These are phyloP conservation scores for Alauda arvensis DNA, from an alignment of 2,797 vertebrate genomes.

Conservation along the genomic window DNA sequence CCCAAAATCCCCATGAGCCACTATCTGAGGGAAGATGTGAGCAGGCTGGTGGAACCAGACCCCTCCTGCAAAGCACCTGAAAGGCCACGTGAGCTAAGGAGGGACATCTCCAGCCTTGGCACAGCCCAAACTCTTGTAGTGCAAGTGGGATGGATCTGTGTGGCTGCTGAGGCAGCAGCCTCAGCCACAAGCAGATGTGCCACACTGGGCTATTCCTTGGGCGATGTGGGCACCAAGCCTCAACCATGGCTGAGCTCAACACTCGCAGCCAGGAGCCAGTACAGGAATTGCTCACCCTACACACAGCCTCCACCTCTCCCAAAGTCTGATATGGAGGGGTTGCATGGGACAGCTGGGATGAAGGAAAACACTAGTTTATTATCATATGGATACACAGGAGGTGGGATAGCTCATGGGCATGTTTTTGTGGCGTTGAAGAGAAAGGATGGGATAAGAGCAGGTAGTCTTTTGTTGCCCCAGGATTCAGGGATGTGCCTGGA, in stretches of 20 bases:
- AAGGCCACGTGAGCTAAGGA: not conserved
- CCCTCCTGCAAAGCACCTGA: not conserved
- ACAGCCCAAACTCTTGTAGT: not conserved
- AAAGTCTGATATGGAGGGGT: not conserved
- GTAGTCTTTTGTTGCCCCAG: not conserved
- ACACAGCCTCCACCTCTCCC: fast-evolving
- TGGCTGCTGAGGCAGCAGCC: not conserved
- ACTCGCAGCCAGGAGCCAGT: fast-evolving
- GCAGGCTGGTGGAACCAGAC: not conserved
- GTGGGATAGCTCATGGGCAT: fast-evolving
- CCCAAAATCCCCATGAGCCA: not conserved
- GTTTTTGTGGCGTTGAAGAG: not conserved
- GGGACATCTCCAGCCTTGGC: not conserved
- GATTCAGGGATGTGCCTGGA: not conserved
- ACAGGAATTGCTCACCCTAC: fast-evolving
- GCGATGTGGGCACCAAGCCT: not conserved
- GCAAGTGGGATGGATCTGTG: not conserved
- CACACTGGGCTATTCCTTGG: not conserved
- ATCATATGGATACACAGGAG: not conserved
- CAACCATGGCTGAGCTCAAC: not conserved
- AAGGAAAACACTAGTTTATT: not conserved
- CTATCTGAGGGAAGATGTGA: not conserved
- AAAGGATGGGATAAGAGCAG: not conserved
- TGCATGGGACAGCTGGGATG: not conserved
- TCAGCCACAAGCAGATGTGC: not conserved